These are phyloP conservation scores for Drosophila grimshawi DNA, from an alignment of 1,140 invertebrate genomes.

Conservation along the genomic window DNA sequence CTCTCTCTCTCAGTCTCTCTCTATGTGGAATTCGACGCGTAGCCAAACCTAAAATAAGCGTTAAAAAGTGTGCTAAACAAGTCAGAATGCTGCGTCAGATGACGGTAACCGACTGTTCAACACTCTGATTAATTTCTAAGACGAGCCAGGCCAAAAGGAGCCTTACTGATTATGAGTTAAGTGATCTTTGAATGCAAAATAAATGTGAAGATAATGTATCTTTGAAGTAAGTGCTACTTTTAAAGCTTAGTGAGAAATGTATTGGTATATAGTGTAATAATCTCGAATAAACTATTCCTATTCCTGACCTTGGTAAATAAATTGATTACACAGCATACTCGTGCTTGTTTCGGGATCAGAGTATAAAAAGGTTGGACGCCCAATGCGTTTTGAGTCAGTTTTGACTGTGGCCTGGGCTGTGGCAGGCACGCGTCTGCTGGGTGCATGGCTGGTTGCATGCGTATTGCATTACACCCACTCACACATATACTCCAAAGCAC, in stretches of 20 bases:
- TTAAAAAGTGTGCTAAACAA: constrained; percentile 79
- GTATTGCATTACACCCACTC: constrained; percentile 70
- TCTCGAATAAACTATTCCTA: too few species aligned
- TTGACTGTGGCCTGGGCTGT: constrained; percentile 37
- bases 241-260: too few species aligned
- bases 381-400: constrained; percentile 21
- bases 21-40: not conserved
- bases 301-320: too few species aligned
- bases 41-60: constrained; percentile 80
- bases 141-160: too few species aligned
- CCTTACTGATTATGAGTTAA: too few species aligned
- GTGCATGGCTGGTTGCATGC: constrained; percentile 50
- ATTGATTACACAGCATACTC: too few species aligned
- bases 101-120: not conserved
- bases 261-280: too few species aligned
- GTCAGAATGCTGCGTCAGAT: constrained; percentile 1
- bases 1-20: not conserved
- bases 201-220: too few species aligned
- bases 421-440: constrained; percentile 35
- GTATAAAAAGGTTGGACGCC: constrained; percentile 20
- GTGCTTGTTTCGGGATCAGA: not conserved
- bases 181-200: too few species aligned
- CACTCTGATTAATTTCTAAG: not conserved
- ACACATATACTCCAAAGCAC: not conserved
- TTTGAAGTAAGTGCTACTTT: too few species aligned